Evolutionary conservation across 2,113 vertebrate species (phyloP).

Genomic region (Bufo gargarizans): DNA sequence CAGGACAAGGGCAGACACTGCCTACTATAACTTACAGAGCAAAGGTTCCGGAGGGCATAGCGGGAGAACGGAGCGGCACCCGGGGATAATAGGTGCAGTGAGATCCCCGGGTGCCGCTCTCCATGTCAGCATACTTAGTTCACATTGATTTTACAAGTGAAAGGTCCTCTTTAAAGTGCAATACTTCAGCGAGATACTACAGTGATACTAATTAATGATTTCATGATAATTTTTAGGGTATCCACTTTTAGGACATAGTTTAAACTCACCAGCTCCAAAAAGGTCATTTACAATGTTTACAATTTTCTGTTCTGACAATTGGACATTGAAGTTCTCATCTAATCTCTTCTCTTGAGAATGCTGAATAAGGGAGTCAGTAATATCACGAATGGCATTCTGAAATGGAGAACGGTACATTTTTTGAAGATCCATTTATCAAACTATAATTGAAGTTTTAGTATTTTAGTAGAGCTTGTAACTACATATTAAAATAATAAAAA

Average conservation of each 20-base stretch:
- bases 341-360: constrained; percentile 82
- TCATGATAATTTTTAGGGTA: too few relatives aligned
- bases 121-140: too few relatives aligned
- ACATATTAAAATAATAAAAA: not conserved
- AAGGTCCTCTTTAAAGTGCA: too few relatives aligned
- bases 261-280: constrained; percentile 89
- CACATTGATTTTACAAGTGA: too few relatives aligned
- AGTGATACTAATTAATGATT: too few relatives aligned
- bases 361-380: constrained; percentile 90
- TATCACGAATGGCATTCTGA: constrained; percentile 87
- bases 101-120: too few relatives aligned
- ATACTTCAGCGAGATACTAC: too few relatives aligned
- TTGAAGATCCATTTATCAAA: not conserved
- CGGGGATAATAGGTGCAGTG: too few relatives aligned
- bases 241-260: not conserved
- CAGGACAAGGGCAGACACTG: too few relatives aligned
- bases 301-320: constrained; percentile 79
- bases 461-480: not conserved
- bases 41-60: too few relatives aligned
- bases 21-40: too few relatives aligned
- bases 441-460: not conserved
- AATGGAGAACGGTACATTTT: constrained; percentile 22
- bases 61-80: too few relatives aligned
- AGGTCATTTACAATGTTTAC: constrained; percentile 82
- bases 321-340: constrained; percentile 74